A percentile compares a stretch with the other conserved stretches of the same genome.
Evolutionary conservation across 2,797 vertebrate species (phyloP).

Genomic region (Champsocephalus esox): DNA sequence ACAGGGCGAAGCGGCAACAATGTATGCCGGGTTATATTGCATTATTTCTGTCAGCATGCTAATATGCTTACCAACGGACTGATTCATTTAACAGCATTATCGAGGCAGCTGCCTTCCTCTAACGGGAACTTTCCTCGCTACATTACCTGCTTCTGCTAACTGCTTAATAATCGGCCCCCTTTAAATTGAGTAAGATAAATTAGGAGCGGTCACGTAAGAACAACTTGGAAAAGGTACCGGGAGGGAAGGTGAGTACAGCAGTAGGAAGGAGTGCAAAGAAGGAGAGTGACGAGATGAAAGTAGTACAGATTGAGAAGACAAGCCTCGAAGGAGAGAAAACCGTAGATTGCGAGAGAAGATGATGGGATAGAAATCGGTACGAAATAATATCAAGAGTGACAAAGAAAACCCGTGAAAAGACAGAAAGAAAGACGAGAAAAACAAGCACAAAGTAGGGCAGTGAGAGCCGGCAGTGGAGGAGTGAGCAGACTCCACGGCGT

Average conservation of each 20-base stretch:
- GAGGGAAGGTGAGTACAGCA: not conserved
- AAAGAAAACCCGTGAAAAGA: constrained; percentile 9
- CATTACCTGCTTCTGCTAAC: constrained; percentile 70
- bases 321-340: not conserved
- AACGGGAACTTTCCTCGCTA: constrained; percentile 69
- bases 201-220: not conserved
- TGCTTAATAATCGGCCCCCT: no score
- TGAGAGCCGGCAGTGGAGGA: constrained; percentile 43
- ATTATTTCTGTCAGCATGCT: not conserved
- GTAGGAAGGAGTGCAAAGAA: not conserved
- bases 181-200: no score
- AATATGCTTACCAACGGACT: constrained; percentile 28
- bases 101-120: constrained; percentile 54
- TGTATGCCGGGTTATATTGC: not conserved
- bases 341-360: not conserved
- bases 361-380: not conserved
- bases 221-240: not conserved
- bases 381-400: not conserved
- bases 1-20: not conserved
- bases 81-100: constrained; percentile 40
- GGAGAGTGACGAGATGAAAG: not conserved
- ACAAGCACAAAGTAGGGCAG: constrained; percentile 26
- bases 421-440: constrained; percentile 6
- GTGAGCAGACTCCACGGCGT: constrained; percentile 72
- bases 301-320: not conserved